A percentile compares a stretch with the other conserved stretches of the same genome.
Conservation (phyloP, 2,113 vertebrate species). For the Pyxicephalus adspersus region DNA sequence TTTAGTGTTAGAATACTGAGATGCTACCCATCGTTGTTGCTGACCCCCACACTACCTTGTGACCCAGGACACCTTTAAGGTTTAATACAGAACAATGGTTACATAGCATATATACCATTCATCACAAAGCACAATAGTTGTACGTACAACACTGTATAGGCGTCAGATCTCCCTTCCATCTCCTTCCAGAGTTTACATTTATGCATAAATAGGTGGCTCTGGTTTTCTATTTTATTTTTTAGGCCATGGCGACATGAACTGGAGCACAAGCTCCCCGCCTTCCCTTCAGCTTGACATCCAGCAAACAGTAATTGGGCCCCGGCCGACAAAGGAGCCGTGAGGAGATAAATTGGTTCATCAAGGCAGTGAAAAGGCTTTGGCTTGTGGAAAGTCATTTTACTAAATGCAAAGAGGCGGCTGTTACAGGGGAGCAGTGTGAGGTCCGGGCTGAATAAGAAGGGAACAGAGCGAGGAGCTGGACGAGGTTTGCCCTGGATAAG, state of each 20-base stretch:
- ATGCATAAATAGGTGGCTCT: conserved; percentile 24
- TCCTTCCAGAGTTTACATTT: background rate
- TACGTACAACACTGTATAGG: no score
- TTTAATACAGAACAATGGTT: no score
- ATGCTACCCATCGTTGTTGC: no score
- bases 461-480: conserved; percentile 11
- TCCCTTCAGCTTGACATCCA: conserved; percentile 31
- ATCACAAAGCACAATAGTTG: no score
- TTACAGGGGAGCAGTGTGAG: conserved; percentile 12
- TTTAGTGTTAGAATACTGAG: no score
- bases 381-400: conserved; percentile 47
- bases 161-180: background rate
- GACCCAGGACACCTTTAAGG: no score
- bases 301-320: conserved; percentile 37
- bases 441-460: background rate
- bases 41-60: no score
- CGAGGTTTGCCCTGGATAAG: background rate
- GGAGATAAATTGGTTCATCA: conserved; percentile 53
- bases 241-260: background rate
- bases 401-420: conserved; percentile 32
- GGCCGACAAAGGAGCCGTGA: conserved; percentile 33
- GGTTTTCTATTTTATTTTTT: no score
- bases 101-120: no score
- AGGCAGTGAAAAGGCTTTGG: conserved; percentile 45
- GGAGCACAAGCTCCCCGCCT: conserved; percentile 18